Evolutionary conservation across 1,140 invertebrate species (phyloP), one percentile per base, ranked within the genome.

Genomic region (Psilanteris sp.): DNA sequence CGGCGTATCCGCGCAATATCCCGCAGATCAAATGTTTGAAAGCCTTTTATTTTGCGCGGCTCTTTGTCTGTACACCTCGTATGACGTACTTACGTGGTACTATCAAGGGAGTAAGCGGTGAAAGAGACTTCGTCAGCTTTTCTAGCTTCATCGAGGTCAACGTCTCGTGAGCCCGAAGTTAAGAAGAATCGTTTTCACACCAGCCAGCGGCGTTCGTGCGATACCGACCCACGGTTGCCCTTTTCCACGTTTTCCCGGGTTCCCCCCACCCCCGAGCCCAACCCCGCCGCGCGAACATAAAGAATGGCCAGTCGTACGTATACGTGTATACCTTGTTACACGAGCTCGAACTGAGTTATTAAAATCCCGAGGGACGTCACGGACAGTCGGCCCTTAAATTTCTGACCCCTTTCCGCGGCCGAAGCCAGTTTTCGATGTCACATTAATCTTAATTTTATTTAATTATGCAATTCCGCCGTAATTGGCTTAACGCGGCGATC

Each of bases 41-140:
- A 61, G 37, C 70, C 31, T 48, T 50, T 62, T 55, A 46, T 62
- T 72, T 64, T 31, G 22, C 57, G 32, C 39, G 13, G 37, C 46
- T 41, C 50, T 67, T 74, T 74, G 71, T 74, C 71, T 73, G n/a
- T 26, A 59, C 61, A 68, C 39, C 64, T 70, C 37, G 50, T 70
- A 66, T 52, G 59, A 66, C 66, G 64, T 70, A 70, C 64, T 70
- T 70, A 70, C 27, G 43, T 54, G 27, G 43, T 10, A 24, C 59
- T 59, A 76, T 74, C 52, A 18, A 66, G 41, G 46, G 54, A 39
- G 41, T 55, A 46, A 62, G 43, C 55, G 52, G 24, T 20, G 44
- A 29, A 43, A 79, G 72, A 37, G 55, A 39, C 78, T 36, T 48
- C 72, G 79, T 83, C 81, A 82, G 80, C 81, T 82, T 82, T 83